phyloP scores from a whole-genome alignment of 2,113 vertebrate genomes.

The Prietella phreatophila region DNA sequence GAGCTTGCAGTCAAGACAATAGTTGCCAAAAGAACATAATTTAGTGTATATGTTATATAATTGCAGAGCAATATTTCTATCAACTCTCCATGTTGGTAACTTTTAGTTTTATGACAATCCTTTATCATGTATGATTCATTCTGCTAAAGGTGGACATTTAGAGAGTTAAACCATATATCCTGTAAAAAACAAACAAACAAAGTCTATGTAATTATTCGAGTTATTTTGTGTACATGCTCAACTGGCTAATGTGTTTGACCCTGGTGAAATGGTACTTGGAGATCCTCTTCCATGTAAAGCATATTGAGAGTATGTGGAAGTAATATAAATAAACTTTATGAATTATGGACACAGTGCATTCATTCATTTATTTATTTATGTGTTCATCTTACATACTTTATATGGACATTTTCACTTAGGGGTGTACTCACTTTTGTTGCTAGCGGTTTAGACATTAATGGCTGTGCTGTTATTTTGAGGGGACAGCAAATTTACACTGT shows the following conservation, averaged over 20 bases:
- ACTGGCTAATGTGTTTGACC: constrained; percentile 51
- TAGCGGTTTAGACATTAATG: too few species aligned
- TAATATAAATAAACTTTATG: constrained; percentile 53
- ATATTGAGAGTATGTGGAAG: constrained; percentile 50
- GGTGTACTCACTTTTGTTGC: too few species aligned
- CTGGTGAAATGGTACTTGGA: constrained; percentile 44
- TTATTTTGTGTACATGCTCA: constrained; percentile 53
- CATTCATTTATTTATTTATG: neutral
- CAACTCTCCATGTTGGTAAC: constrained; percentile 39
- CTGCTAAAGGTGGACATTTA: constrained; percentile 35
- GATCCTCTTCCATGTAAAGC: constrained; percentile 53
- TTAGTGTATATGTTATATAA: constrained; percentile 23
- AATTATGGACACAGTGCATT: constrained; percentile 8
- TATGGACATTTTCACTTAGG: too few species aligned
- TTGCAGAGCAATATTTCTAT: constrained; percentile 55
- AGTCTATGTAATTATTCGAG: constrained; percentile 42
- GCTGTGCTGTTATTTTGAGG: too few species aligned
- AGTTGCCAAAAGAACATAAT: constrained; percentile 6
- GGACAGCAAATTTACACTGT: too few species aligned
- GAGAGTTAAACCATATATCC: constrained; percentile 38
- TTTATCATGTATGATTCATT: constrained; percentile 39
- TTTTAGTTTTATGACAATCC: constrained; percentile 51
- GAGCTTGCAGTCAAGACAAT: constrained; percentile 21
- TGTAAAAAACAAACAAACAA: constrained; percentile 23
- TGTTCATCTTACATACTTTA: neutral